Conservation (phyloP, 2,888 invertebrate genomes). For the Ophioninae sp. region DNA sequence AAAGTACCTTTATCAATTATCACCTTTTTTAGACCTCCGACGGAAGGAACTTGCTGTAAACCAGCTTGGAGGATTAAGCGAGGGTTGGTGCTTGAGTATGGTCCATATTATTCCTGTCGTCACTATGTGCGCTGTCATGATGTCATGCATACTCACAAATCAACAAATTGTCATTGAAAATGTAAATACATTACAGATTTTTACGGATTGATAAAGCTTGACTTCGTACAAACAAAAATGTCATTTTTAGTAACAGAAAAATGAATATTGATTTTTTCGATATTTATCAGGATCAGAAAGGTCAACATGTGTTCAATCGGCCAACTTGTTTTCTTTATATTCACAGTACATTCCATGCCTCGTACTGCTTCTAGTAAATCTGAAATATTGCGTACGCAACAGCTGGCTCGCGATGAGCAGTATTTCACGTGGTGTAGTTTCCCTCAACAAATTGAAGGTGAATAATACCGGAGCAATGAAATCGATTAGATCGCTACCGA, state of each 20-base stretch:
- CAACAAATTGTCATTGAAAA: slow-evolving; percentile 63
- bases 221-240: neutral
- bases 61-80: slow-evolving; percentile 68
- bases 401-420: slow-evolving; percentile 72
- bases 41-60: slow-evolving; percentile 68
- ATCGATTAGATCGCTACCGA: neutral
- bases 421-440: slow-evolving; percentile 70
- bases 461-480: neutral
- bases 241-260: neutral
- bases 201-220: neutral
- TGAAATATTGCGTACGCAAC: slow-evolving; percentile 69
- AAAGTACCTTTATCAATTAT: neutral
- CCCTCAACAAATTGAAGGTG: slow-evolving; percentile 73
- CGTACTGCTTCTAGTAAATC: slow-evolving; percentile 68
- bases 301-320: too few relatives aligned
- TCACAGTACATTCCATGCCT: slow-evolving; percentile 69
- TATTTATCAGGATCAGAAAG: neutral
- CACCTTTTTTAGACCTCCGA: slow-evolving; percentile 59
- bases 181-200: slow-evolving; percentile 53
- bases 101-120: slow-evolving; percentile 70
- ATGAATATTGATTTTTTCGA: too few relatives aligned
- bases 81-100: slow-evolving; percentile 70
- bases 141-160: slow-evolving; percentile 65
- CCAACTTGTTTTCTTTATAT: slow-evolving; percentile 3
- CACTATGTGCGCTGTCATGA: slow-evolving; percentile 65